Conservation (phyloP, 2,888 invertebrate genomes). For the Desoria tigrina region DNA sequence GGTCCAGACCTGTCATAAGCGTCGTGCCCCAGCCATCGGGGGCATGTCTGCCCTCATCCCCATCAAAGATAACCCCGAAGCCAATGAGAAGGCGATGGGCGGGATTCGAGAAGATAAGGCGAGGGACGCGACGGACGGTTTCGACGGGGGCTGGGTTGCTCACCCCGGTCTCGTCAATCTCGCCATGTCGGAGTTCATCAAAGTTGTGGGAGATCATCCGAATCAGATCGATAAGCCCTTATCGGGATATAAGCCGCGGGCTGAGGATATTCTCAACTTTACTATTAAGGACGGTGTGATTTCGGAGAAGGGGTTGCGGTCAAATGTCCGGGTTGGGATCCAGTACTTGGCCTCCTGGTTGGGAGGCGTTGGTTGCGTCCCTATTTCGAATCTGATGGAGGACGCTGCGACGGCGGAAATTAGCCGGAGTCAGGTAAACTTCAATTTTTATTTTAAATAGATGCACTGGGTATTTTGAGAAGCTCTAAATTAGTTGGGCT, state of each 20-base stretch:
- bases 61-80: constrained; percentile 41
- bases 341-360: constrained; percentile 43
- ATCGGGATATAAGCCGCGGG: constrained; percentile 24
- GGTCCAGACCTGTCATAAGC: constrained; percentile 42
- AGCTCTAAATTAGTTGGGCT: too few relatives aligned
- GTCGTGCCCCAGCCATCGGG: constrained; percentile 42
- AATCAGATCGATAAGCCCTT: constrained; percentile 42
- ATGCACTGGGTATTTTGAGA: too few relatives aligned
- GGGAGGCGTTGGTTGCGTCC: constrained; percentile 42
- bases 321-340: constrained; percentile 35
- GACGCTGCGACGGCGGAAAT: constrained; percentile 49
- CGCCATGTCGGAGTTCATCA: constrained; percentile 35
- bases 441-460: too few relatives aligned
- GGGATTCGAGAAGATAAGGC: constrained; percentile 41
- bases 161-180: constrained; percentile 43
- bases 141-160: constrained; percentile 48
- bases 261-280: constrained; percentile 41
- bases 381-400: constrained; percentile 45
- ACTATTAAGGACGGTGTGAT: constrained; percentile 27
- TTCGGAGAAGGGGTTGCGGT: constrained; percentile 40
- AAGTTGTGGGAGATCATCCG: constrained; percentile 30
- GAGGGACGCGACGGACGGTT: constrained; percentile 40
- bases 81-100: constrained; percentile 41
- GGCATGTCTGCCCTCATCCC: constrained; percentile 49
- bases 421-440: constrained; percentile 42